A percentile compares a stretch with the other conserved stretches of the same genome.
These are phyloP conservation scores for Chrysaora quinquecirrha DNA, from an alignment of 30 jellyfish, hydroid and myxozoan species.

Conservation along the genomic window DNA sequence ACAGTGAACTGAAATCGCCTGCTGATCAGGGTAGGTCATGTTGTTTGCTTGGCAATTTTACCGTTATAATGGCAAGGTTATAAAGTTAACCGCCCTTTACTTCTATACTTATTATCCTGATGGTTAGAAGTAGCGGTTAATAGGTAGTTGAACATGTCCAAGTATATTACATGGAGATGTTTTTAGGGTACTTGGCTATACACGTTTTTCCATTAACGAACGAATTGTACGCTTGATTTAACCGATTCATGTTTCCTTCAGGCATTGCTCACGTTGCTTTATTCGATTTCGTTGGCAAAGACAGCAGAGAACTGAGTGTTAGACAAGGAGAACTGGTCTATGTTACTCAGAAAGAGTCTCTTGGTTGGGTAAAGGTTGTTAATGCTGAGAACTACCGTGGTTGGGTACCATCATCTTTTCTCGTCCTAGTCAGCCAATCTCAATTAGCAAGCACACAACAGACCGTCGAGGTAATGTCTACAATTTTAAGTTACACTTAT, in stretches of 20 bases:
- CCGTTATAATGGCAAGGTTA: too few relatives aligned
- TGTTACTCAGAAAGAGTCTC: constrained; percentile 21
- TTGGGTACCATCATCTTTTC: constrained; percentile 68
- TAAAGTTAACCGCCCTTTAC: too few relatives aligned
- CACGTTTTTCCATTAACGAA: too few relatives aligned
- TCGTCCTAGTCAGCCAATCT: constrained; percentile 56
- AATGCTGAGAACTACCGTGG: constrained; percentile 46
- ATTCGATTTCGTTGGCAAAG: constrained; percentile 32
- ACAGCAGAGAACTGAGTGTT: constrained; percentile 44
- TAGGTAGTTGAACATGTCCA: too few relatives aligned
- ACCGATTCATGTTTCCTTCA: too few relatives aligned
- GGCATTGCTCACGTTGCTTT: constrained; percentile 54
- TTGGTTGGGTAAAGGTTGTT: constrained; percentile 78
- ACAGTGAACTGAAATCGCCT: background rate
- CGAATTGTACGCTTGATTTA: too few relatives aligned
- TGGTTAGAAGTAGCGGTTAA: too few relatives aligned
- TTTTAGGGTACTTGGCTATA: too few relatives aligned
- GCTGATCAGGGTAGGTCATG: constrained; percentile 10
- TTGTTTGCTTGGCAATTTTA: too few relatives aligned
- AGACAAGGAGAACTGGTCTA: constrained; percentile 59
- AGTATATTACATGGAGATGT: too few relatives aligned
- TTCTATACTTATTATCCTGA: too few relatives aligned
- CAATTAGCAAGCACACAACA: constrained; percentile 69
- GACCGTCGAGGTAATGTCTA: constrained; percentile 77
- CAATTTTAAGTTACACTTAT: too few relatives aligned